Percentiles rank a stretch among this genome's conserved stretches.
phyloP scores from a whole-genome alignment of 2,113 vertebrate species.

The Hystrix brachyura region DNA sequence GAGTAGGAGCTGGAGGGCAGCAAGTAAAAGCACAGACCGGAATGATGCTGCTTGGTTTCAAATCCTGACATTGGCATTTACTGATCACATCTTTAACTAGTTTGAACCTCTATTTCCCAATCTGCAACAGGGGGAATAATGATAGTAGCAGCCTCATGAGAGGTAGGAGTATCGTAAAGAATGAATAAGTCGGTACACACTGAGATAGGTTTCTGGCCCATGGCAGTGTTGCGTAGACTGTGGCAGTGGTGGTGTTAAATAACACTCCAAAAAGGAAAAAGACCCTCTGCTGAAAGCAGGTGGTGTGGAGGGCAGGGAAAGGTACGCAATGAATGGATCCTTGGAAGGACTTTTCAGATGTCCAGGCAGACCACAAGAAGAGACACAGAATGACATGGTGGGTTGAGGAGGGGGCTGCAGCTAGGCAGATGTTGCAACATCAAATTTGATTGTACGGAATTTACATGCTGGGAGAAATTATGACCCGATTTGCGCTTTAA shows the following conservation, averaged over 20 bases:
- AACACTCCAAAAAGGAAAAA: not conserved
- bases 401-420: not conserved
- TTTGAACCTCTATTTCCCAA: not conserved
- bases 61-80: not conserved
- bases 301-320: not conserved
- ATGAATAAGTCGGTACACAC: not conserved
- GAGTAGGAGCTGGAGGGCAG: not conserved
- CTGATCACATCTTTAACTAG: not conserved
- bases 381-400: not conserved
- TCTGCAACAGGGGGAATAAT: not conserved
- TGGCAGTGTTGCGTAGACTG: not conserved
- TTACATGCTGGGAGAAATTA: conserved; percentile 37
- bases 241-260: not conserved
- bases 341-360: not conserved
- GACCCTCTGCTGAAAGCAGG: not conserved
- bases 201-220: not conserved
- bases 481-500: not conserved
- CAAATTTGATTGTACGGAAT: not conserved
- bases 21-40: not conserved
- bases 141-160: not conserved
- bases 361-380: not conserved
- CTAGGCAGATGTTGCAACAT: not conserved
- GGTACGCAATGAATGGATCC: not conserved
- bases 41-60: not conserved
- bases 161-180: not conserved